Base-by-base conservation (phyloP, 1,140 invertebrate genomes). In the Leptinotarsa defecta region DNA sequence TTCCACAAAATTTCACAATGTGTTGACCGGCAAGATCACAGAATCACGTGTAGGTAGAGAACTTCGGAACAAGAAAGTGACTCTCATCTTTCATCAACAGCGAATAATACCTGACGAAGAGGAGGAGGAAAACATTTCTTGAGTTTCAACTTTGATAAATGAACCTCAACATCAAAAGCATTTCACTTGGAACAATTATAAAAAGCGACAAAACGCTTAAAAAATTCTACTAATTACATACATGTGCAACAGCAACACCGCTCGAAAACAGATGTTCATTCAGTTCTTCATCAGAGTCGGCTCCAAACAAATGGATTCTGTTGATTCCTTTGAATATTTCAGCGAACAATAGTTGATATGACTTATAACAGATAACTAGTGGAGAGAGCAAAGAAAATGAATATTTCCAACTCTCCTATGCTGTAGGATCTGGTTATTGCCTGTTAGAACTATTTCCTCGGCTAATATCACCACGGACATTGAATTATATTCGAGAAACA, bases 151-250 rank as follows among this genome's bases (percentile, higher is more conserved):
- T 68, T 68, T 68, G 67, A 68, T 68, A 68, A 68, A 68, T 68
- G 67, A 48, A 57, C 24, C 27, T 15, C 49, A 20, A 73, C 65
- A 69, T 74, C 65, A 74, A 68, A 74, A 34, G 74, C 65, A 43
- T 73, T 65, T 65, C 65, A 61, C 65, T 68, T 69, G 17, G 27
- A 68, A 62, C 61, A 48, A 63, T 70, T 62, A 75, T 52, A 49
- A 64, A 64, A 67, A 72, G 74, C 67, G 74, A 75, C 74, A 74
- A 74, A 74, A 74, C 68, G 57, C 22, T 71, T 34, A 68, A 75
- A 75, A 75, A 74, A 75, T 72, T 48, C 74, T 48, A 75, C 74
- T 71, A 71, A 75, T 75, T 75, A 72, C 48, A 48, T 72, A 63
- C 74, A 75, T 71, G 74, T 75, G 74, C 68, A 72, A 43, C 34